These are phyloP conservation scores for Epizoanthus rinbou DNA, from an alignment of 92 coral and sea anemone species.

Conservation along the genomic window DNA sequence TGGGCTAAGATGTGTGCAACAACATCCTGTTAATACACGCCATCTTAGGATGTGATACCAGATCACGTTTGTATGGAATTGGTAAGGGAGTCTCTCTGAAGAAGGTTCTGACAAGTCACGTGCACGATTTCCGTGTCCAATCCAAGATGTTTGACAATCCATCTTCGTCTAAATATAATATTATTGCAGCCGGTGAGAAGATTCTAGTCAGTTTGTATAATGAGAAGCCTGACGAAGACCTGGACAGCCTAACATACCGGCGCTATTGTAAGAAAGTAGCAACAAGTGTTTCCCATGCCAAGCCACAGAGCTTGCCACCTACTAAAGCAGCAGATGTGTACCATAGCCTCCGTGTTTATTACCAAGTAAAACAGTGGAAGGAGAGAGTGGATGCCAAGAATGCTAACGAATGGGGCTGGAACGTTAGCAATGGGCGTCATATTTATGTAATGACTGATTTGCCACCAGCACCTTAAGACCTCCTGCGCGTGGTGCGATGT, in stretches of 20 bases:
- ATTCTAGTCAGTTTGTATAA: slow-evolving; percentile 20
- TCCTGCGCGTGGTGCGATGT: slow-evolving; percentile 44
- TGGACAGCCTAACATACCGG: slow-evolving; percentile 9
- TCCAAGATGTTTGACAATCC: slow-evolving; percentile 24
- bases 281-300: slow-evolving; percentile 3
- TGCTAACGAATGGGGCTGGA: slow-evolving; percentile 32
- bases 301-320: slow-evolving; percentile 10
- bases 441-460: too few species aligned
- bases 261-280: slow-evolving; percentile 31
- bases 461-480: too few species aligned
- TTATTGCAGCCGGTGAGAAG: slow-evolving; percentile 32
- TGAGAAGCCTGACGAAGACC: slow-evolving; percentile 16
- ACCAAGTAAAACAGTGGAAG: slow-evolving; percentile 29
- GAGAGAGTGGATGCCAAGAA: neutral
- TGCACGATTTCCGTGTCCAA: slow-evolving; percentile 33
- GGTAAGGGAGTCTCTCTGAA: slow-evolving; percentile 56
- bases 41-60: slow-evolving; percentile 57
- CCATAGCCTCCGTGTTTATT: slow-evolving; percentile 17
- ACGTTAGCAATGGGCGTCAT: neutral
- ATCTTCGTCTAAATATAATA: slow-evolving; percentile 10
- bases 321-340: slow-evolving; percentile 8
- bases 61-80: slow-evolving; percentile 47
- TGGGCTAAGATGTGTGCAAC: slow-evolving; percentile 39
- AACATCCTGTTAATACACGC: slow-evolving; percentile 53
- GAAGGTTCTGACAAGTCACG: slow-evolving; percentile 19